Evolutionary conservation across 1,140 invertebrate species (phyloP), one percentile per base, ranked within the genome.

Genomic region (Stegodyphus mimosarum): DNA sequence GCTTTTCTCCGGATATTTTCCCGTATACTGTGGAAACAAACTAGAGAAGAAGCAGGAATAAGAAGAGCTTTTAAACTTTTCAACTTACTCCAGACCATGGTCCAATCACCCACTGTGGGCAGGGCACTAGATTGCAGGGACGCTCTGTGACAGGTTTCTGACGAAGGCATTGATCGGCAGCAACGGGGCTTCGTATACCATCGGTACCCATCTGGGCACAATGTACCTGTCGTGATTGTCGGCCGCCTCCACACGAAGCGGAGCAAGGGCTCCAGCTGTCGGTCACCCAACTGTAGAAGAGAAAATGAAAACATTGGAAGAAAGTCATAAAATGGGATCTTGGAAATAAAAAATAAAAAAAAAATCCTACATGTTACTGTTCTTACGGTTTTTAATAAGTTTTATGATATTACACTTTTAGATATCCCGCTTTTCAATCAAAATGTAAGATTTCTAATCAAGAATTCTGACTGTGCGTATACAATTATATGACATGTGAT

Each of bases 211-310:
- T 93, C 90, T 95, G 94, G 51, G 93, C 93, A 89, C 96, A 98
- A 87, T 94, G 93, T 72, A 97, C 95, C 78, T 93, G 91, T 52
- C 96, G 92, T 50, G 93, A 93, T 88, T 94, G 92, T 63, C 93
- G 92, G 18, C 96, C 96, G 60, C 94, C 94, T 3, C 95, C 96
- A 89, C 96, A 98, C n/a, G 92, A 94, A 6, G 93, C 93, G 70
- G 94, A 95, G 90, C 96, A 97, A 55, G 92, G 90, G 71, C 94
- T 94, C 96, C 97, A 98, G 87, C 96, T 94, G 64, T 94, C 94
- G n/a, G 94, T 93, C 88, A 95, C 93, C 97, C 97, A 98, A 89
- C 96, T 98, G 91, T 84, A 78, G 91, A 50, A 80, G 89, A 69
- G 72, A 66, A 70, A 33, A 33, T 33, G 33, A 33, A 33, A 33